Percentiles rank a stretch among this genome's conserved stretches.
Conservation (phyloP, 2,113 vertebrate genomes). For the Epinephelus lanceolatus region DNA sequence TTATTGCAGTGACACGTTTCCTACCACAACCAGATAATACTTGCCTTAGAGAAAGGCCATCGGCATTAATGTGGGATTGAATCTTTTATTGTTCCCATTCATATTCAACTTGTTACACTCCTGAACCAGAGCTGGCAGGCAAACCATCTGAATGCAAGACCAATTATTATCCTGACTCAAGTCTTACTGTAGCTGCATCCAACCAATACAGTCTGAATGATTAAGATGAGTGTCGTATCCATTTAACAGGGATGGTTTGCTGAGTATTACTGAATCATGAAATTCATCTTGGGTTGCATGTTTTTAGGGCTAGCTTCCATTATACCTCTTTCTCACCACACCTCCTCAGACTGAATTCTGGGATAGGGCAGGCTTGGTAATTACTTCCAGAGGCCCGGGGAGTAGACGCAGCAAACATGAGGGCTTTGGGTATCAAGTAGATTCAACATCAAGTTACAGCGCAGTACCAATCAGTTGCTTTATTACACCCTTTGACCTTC, state of each 20-base stretch:
- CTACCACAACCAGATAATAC: background rate
- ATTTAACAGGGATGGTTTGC: conserved; percentile 37
- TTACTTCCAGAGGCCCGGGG: conserved; percentile 85
- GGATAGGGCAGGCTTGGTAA: conserved; percentile 82
- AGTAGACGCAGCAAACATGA: conserved; percentile 65
- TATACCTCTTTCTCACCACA: conserved; percentile 78
- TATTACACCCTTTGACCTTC: conserved; percentile 11
- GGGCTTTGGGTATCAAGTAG: conserved; percentile 55
- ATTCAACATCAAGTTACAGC: conserved; percentile 46
- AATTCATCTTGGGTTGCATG: conserved; percentile 60
- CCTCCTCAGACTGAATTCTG: conserved; percentile 81
- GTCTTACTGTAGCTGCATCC: conserved; percentile 13
- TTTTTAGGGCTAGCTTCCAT: conserved; percentile 61
- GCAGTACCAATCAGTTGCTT: conserved; percentile 1
- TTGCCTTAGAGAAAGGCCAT: conserved; percentile 26
- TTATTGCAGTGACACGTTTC: conserved; percentile 6
- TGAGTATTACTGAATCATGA: conserved; percentile 54
- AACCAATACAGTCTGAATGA: conserved; percentile 16
- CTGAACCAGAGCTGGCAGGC: conserved; percentile 1
- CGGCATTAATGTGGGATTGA: background rate
- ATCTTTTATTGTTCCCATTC: conserved; percentile 19
- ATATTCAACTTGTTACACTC: background rate
- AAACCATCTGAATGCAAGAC: conserved; percentile 1
- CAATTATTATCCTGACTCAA: conserved; percentile 8
- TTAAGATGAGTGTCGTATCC: conserved; percentile 7